Evolutionary conservation across 2,113 vertebrate genomes (phyloP).

Genomic region (Campylomormyrus tamandua): DNA sequence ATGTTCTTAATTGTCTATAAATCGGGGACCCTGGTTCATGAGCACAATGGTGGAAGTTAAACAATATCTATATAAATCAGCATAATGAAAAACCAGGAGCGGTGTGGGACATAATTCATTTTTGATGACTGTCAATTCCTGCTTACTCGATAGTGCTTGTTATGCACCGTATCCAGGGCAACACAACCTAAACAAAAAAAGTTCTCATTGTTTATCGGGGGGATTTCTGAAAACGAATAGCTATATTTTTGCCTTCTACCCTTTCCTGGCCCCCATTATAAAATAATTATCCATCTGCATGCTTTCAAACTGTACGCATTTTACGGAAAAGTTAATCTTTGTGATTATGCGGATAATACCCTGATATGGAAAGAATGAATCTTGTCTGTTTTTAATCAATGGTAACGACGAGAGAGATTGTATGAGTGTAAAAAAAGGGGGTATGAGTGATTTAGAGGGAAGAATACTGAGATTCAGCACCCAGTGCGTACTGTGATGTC

Average conservation of each 20-base stretch:
- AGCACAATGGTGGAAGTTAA: neutral
- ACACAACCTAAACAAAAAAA: neutral
- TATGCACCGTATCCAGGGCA: slow-evolving; percentile 5
- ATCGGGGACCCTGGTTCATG: neutral
- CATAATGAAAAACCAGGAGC: neutral
- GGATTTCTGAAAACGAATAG: slow-evolving; percentile 12
- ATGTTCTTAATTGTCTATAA: neutral
- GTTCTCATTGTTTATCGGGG: slow-evolving; percentile 10
- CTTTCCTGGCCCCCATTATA: neutral
- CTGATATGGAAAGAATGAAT: slow-evolving; percentile 31
- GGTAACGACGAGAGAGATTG: neutral
- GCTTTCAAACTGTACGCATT: neutral
- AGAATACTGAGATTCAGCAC: slow-evolving; percentile 32
- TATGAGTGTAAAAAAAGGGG: neutral
- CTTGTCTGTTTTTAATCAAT: slow-evolving; percentile 29
- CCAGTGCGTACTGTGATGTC: slow-evolving; percentile 16
- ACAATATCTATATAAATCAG: slow-evolving; percentile 5
- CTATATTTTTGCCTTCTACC: neutral
- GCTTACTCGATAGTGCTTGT: neutral
- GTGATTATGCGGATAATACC: slow-evolving; percentile 20
- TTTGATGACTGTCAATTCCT: slow-evolving; percentile 4
- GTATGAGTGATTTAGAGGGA: neutral
- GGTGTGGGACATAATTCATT: neutral
- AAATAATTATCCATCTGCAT: slow-evolving; percentile 15
- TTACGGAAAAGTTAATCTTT: slow-evolving; percentile 36